These are phyloP conservation scores for Amaurobius ferox DNA, from an alignment of 2,888 invertebrate species.

Conservation along the genomic window DNA sequence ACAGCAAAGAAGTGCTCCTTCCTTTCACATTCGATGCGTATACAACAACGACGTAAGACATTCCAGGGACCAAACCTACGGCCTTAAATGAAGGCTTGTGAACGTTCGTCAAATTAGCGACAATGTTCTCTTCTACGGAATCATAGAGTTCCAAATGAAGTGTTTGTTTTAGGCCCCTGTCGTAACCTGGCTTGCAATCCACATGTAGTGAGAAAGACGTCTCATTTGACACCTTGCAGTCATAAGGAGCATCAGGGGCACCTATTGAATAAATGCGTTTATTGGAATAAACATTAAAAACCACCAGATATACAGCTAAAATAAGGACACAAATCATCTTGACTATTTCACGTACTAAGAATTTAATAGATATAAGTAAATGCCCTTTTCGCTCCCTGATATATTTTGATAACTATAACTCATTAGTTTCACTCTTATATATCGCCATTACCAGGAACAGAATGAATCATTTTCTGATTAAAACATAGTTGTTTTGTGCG, in stretches of 20 bases:
- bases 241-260: conserved; percentile 46
- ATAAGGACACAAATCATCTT: too few species aligned
- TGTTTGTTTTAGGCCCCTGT: conserved; percentile 38
- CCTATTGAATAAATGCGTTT: conserved; percentile 20
- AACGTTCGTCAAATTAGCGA: conserved; percentile 53
- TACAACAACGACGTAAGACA: conserved; percentile 69
- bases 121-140: conserved; percentile 40
- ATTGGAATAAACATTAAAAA: too few species aligned
- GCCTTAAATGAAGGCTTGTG: conserved; percentile 63
- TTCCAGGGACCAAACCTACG: conserved; percentile 62
- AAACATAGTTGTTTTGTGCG: too few species aligned
- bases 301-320: too few species aligned
- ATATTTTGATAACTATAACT: too few species aligned
- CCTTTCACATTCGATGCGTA: conserved; percentile 74
- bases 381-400: too few species aligned
- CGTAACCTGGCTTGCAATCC: conserved; percentile 32
- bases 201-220: conserved; percentile 15
- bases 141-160: conserved; percentile 53
- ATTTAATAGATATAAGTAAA: too few species aligned
- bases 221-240: conserved; percentile 40
- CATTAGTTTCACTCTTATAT: too few species aligned
- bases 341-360: too few species aligned
- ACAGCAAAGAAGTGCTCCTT: conserved; percentile 59
- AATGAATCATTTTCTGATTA: too few species aligned
- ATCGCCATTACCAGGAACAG: too few species aligned